Conservation (phyloP, 2,888 invertebrate species). For the Thalpophila matura region DNA sequence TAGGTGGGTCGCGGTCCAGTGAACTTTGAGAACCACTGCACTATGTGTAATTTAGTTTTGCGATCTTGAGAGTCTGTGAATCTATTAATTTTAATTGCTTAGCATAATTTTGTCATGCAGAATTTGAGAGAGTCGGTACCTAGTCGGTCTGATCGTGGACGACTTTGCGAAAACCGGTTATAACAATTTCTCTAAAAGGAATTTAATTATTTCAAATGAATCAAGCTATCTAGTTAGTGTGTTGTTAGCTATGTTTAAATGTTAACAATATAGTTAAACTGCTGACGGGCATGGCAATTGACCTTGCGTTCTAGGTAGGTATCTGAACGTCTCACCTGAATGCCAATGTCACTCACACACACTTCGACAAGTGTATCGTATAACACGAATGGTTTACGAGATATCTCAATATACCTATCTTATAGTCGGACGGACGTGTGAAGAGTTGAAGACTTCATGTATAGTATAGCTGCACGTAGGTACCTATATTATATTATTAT, state of each 20-base stretch:
- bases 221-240: constrained; percentile 26
- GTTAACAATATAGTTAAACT: constrained; percentile 70
- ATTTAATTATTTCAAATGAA: constrained; percentile 21
- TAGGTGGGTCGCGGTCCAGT: no score
- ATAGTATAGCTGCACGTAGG: constrained; percentile 37
- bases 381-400: constrained; percentile 62
- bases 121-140: constrained; percentile 13
- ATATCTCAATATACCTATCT: constrained; percentile 56
- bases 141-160: neutral
- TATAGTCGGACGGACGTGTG: constrained; percentile 39
- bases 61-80: constrained; percentile 16
- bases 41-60: constrained; percentile 15
- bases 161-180: constrained; percentile 28
- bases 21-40: no score
- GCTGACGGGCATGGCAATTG: constrained; percentile 74
- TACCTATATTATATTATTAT: no score
- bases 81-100: constrained; percentile 12
- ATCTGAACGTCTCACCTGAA: constrained; percentile 83
- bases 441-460: constrained; percentile 33
- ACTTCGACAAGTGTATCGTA: constrained; percentile 66
- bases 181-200: constrained; percentile 20
- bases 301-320: constrained; percentile 81
- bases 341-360: constrained; percentile 82
- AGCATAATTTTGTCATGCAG: constrained; percentile 15
- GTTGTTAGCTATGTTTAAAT: constrained; percentile 36